Percentiles rank a stretch among this genome's conserved stretches.
phyloP scores from a whole-genome alignment of 2,888 invertebrate species.

The Agrilus biguttatus region DNA sequence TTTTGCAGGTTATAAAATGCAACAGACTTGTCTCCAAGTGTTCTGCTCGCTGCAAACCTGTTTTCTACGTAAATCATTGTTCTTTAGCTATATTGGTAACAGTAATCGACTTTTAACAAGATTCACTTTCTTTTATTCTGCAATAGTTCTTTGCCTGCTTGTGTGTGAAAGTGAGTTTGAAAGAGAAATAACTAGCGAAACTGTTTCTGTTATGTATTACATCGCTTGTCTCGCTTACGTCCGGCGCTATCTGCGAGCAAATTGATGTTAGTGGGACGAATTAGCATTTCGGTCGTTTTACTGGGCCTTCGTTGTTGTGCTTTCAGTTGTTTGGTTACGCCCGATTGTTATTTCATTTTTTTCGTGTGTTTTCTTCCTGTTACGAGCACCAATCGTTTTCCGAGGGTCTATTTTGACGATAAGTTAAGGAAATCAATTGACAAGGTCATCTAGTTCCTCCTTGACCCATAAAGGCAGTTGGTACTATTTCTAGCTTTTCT shows the following conservation, averaged over 20 bases:
- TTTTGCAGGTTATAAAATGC: slow-evolving; percentile 10
- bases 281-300: background rate
- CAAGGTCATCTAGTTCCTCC: slow-evolving; percentile 5
- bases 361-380: background rate
- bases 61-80: slow-evolving; percentile 11
- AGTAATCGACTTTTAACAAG: no score
- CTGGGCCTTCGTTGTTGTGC: slow-evolving; percentile 11
- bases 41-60: slow-evolving; percentile 12
- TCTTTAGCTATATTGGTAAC: background rate
- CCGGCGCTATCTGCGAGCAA: slow-evolving; percentile 7
- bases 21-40: slow-evolving; percentile 5
- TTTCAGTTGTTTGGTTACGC: background rate
- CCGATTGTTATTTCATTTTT: background rate
- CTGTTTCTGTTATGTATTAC: slow-evolving; percentile 1
- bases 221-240: slow-evolving; percentile 8
- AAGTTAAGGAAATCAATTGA: background rate
- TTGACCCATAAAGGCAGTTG: slow-evolving; percentile 15
- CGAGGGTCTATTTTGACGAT: background rate
- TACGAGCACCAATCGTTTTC: background rate
- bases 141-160: slow-evolving; percentile 1
- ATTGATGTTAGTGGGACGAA: slow-evolving; percentile 15
- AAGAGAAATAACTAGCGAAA: slow-evolving; percentile 10
- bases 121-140: slow-evolving; percentile 2
- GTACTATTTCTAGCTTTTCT: slow-evolving; percentile 21
- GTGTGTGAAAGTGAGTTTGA: slow-evolving; percentile 11